Evolutionary conservation across 2,888 invertebrate genomes (phyloP).

Genomic region (Amphimallon solstitiale): DNA sequence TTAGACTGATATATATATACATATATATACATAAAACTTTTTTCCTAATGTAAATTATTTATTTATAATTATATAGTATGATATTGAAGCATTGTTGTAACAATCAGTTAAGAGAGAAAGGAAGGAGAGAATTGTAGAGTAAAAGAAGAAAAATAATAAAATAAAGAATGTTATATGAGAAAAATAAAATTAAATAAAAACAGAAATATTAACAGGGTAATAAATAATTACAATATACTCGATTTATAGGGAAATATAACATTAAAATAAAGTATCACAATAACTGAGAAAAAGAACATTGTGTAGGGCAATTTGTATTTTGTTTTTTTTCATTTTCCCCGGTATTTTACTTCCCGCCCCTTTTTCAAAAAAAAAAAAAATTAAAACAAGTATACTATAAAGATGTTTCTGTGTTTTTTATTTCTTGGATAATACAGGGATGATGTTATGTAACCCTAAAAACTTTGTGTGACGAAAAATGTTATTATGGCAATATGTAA

Average conservation of each 20-base stretch:
- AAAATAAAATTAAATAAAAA: not conserved
- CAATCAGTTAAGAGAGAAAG: not conserved
- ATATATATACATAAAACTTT: not conserved
- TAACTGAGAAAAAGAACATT: not conserved
- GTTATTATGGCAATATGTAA: too few relatives aligned
- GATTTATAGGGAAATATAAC: not conserved
- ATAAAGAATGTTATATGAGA: not conserved
- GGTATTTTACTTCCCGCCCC: not conserved
- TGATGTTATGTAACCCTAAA: not conserved
- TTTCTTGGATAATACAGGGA: constrained; percentile 34
- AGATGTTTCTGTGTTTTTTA: not conserved
- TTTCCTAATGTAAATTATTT: constrained; percentile 2
- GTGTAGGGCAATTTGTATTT: not conserved
- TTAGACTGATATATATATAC: constrained; percentile 3
- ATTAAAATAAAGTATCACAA: not conserved
- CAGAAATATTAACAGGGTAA: constrained; percentile 10
- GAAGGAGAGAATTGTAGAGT: not conserved
- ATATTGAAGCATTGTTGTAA: constrained; percentile 14
- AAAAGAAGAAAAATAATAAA: not conserved
- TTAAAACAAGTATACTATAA: not conserved
- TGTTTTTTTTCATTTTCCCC: not conserved
- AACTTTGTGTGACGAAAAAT: too few relatives aligned
- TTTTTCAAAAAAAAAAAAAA: not conserved
- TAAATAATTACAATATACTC: not conserved
- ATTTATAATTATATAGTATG: not conserved